phyloP scores from a whole-genome alignment of 2,888 invertebrate species.

The Sphaeridia pumilis region DNA sequence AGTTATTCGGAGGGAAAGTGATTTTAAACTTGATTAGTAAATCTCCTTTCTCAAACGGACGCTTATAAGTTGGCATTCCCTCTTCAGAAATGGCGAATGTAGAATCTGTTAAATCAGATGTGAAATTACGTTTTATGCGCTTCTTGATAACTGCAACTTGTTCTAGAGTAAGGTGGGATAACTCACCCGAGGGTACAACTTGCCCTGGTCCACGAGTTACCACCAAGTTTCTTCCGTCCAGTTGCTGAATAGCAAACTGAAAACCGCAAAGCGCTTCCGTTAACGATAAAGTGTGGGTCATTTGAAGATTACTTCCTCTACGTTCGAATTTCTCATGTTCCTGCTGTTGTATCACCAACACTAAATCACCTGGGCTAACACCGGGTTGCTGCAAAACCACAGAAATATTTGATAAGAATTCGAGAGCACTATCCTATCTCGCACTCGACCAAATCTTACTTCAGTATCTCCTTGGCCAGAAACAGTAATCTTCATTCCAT shows the following conservation, averaged over 20 bases:
- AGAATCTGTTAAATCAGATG: conserved; percentile 38
- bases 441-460: conserved; percentile 42
- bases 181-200: conserved; percentile 67
- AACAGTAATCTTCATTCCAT: conserved; percentile 74
- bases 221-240: conserved; percentile 74
- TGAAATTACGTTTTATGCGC: background rate
- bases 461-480: conserved; percentile 79
- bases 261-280: conserved; percentile 89
- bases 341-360: conserved; percentile 71
- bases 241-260: conserved; percentile 67
- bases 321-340: conserved; percentile 68
- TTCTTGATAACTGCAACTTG: background rate
- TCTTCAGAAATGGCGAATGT: conserved; percentile 66
- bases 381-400: conserved; percentile 49
- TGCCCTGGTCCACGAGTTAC: conserved; percentile 64
- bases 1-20: conserved; percentile 69
- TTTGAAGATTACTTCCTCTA: conserved; percentile 58
- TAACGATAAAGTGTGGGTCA: conserved; percentile 62
- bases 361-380: conserved; percentile 75
- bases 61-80: conserved; percentile 80
- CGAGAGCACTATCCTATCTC: background rate
- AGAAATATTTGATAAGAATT: background rate
- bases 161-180: background rate
- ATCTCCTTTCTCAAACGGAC: conserved; percentile 76
- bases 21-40: conserved; percentile 76